These are phyloP conservation scores for Platysternon megacephalum DNA, from an alignment of 2,113 vertebrate species.

Conservation along the genomic window DNA sequence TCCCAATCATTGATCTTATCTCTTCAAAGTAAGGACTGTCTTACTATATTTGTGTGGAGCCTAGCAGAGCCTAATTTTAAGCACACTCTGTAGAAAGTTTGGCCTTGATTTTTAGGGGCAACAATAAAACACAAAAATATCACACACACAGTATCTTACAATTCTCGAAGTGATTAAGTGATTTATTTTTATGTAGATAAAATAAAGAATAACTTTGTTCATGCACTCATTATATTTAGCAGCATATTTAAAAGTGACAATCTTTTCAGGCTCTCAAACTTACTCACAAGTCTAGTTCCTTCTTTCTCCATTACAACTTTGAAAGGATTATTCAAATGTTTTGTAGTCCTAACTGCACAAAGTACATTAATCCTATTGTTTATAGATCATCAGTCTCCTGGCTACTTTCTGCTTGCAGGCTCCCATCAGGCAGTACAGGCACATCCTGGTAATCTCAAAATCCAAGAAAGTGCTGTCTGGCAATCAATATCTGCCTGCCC, in stretches of 20 bases:
- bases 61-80: neutral
- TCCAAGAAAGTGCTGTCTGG: conserved; percentile 53
- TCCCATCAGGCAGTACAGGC: conserved; percentile 47
- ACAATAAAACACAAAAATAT: neutral
- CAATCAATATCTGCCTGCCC: conserved; percentile 64
- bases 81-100: neutral
- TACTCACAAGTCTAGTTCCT: conserved; percentile 37
- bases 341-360: conserved; percentile 38
- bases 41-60: neutral
- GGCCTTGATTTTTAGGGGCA: neutral
- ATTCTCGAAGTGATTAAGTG: neutral
- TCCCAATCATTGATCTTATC: neutral
- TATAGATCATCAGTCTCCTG: conserved; percentile 66
- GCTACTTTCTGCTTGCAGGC: conserved; percentile 24
- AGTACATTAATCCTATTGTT: conserved; percentile 62
- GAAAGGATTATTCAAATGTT: conserved; percentile 61
- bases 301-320: conserved; percentile 45
- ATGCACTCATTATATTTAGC: neutral
- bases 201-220: neutral
- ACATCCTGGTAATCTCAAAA: conserved; percentile 68
- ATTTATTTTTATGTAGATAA: neutral
- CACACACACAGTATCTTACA: accelerated
- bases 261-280: conserved; percentile 30
- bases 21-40: neutral
- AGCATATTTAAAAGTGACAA: conserved; percentile 1